Evolutionary conservation across 1,140 invertebrate genomes (phyloP), one percentile per base, ranked within the genome.

Genomic region (Ips typographus): DNA sequence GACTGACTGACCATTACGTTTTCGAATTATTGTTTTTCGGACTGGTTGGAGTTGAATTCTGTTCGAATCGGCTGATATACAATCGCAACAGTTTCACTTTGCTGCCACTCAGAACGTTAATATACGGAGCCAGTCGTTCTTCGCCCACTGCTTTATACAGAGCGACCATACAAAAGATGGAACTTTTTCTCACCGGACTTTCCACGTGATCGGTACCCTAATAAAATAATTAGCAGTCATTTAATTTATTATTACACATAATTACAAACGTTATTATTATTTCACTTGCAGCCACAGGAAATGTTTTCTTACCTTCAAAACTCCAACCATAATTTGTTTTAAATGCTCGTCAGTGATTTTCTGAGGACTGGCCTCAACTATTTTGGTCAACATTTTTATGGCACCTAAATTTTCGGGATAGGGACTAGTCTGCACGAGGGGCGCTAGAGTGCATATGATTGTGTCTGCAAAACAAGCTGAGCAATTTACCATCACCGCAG

Each of bases 141-240:
- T 96, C 93, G 1, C 95, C 95, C 2, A 96, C 88, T 8, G 89
- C 88, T 72, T 90, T 86, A 72, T 97, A 92, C 65, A 97, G 88
- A 41, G 94, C 92, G 2, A 98, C 96, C 88, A 98, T 94, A 78
- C 94, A 96, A 81, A 98, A 97, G 1, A 98, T 94, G 4, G 94
- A 91, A 68, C 94, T 94, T 80, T 98, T 98, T 8, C 96, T 86
- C 39, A 98, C 94, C 64, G 92, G 88, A 69, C 93, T 95, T 79
- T 96, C 93, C 36, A 85, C 81, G 78, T 92, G 88, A 78, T 97
- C 94, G 77, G 95, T 96, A 3, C 93, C 91, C 86, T 95, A 78
- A 80, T 39, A 22, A 70, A 57, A 57, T 4, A 49, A 49, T 44
- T 22, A 22, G 22, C 22, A 22, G 22, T 22, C 22, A 22, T 22